phyloP scores from a whole-genome alignment of 2,113 vertebrate species.

The Chaenocephalus aceratus region DNA sequence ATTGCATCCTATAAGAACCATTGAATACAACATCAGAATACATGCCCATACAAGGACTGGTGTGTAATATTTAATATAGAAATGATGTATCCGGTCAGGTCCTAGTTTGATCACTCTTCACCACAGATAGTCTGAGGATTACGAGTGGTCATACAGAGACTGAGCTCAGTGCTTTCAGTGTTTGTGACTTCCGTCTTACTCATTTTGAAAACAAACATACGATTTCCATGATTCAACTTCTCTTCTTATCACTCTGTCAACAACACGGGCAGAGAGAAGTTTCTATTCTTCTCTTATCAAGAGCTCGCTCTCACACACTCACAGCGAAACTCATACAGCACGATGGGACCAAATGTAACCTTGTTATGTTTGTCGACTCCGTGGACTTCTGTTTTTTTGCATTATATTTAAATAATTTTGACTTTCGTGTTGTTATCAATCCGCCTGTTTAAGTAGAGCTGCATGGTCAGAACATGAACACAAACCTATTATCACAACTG shows the following conservation, averaged over 20 bases:
- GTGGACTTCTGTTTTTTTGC: background rate
- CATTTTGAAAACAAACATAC: constrained; percentile 25
- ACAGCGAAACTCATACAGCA: constrained; percentile 18
- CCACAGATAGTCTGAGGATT: background rate
- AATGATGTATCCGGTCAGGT: background rate
- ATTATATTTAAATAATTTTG: background rate
- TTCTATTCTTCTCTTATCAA: constrained; percentile 64
- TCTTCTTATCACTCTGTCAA: constrained; percentile 65
- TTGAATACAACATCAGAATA: background rate
- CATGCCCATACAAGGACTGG: background rate
- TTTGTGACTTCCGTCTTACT: constrained; percentile 18
- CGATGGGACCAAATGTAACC: background rate
- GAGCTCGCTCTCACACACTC: background rate
- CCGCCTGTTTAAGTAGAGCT: background rate
- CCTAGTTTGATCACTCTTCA: too few species aligned
- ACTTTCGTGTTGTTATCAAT: background rate
- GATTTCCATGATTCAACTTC: constrained; percentile 51
- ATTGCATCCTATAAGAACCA: background rate
- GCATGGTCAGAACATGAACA: constrained; percentile 7
- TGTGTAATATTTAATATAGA: background rate
- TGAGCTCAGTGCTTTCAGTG: constrained; percentile 16
- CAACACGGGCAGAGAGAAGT: constrained; percentile 50
- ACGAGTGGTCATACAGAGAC: background rate
- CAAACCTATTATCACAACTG: background rate
- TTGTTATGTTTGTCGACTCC: background rate